Evolutionary conservation across 2,888 invertebrate genomes (phyloP).

Genomic region (Drosophila paramelanica): DNA sequence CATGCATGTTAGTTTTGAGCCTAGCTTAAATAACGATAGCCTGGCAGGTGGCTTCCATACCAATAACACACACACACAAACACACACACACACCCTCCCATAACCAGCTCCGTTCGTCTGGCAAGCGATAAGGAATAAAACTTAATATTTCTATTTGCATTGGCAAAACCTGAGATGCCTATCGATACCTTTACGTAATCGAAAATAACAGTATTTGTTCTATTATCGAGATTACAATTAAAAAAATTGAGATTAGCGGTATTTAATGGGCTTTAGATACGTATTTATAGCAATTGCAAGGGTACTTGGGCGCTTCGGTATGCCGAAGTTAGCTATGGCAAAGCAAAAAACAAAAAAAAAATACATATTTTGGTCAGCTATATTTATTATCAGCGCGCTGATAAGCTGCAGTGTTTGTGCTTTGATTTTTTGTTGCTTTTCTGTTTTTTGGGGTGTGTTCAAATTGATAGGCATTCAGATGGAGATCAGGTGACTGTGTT

Average conservation of each 20-base stretch:
- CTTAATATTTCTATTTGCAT: neutral
- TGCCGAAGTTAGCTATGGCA: neutral
- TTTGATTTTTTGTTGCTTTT: constrained; percentile 7
- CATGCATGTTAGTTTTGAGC: constrained; percentile 34
- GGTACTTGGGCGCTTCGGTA: constrained; percentile 11
- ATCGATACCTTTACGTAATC: neutral
- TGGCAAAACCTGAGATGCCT: neutral
- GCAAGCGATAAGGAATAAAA: neutral
- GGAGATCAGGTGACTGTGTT: constrained; percentile 30
- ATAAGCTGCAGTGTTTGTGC: constrained; percentile 26
- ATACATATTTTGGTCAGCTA: constrained; percentile 21
- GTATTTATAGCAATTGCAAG: constrained; percentile 6
- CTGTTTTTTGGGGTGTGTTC: constrained; percentile 29
- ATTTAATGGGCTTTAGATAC: too few relatives aligned
- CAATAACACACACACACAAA: constrained; percentile 4
- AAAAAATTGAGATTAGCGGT: neutral
- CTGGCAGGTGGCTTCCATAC: constrained; percentile 18
- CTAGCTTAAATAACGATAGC: constrained; percentile 14
- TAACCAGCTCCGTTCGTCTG: constrained; percentile 7
- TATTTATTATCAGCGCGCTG: constrained; percentile 31
- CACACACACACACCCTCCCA: neutral
- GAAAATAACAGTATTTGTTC: neutral
- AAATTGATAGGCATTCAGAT: constrained; percentile 2
- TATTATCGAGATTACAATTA: neutral
- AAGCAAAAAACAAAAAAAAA: neutral